Evolutionary conservation across 2,113 vertebrate genomes (phyloP).

Genomic region (Pagrus major): DNA sequence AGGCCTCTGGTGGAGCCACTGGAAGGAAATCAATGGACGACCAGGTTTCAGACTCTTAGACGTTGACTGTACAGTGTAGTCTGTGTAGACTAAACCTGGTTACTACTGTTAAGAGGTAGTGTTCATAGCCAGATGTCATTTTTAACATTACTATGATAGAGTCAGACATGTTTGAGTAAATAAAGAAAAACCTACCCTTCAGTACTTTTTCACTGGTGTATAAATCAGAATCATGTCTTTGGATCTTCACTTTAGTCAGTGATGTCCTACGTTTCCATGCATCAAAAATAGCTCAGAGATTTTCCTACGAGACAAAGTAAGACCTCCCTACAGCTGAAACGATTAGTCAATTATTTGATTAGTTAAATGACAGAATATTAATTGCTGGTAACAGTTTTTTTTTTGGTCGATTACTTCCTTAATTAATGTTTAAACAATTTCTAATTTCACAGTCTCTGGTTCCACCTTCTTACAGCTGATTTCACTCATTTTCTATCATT

Average conservation of each 20-base stretch:
- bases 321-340: not conserved
- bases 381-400: no score
- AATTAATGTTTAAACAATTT: no score
- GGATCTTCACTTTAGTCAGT: not conserved
- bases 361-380: not conserved
- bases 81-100: not conserved
- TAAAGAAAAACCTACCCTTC: constrained; percentile 42
- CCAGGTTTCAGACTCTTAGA: constrained; percentile 53
- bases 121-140: not conserved
- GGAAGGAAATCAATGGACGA: constrained; percentile 63
- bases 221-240: not conserved
- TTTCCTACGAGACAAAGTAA: not conserved
- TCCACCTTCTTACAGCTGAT: no score
- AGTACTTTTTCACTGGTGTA: not conserved
- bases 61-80: constrained; percentile 9
- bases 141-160: constrained; percentile 1
- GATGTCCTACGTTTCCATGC: not conserved
- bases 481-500: no score
- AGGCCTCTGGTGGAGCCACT: constrained; percentile 59
- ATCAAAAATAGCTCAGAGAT: not conserved
- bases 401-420: no score
- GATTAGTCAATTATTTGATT: not conserved
- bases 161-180: not conserved
- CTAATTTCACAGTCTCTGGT: no score
- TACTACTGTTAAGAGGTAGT: not conserved